These are phyloP conservation scores for Brachyrhaphis roseni DNA, from an alignment of 2,797 vertebrate genomes.

Conservation along the genomic window DNA sequence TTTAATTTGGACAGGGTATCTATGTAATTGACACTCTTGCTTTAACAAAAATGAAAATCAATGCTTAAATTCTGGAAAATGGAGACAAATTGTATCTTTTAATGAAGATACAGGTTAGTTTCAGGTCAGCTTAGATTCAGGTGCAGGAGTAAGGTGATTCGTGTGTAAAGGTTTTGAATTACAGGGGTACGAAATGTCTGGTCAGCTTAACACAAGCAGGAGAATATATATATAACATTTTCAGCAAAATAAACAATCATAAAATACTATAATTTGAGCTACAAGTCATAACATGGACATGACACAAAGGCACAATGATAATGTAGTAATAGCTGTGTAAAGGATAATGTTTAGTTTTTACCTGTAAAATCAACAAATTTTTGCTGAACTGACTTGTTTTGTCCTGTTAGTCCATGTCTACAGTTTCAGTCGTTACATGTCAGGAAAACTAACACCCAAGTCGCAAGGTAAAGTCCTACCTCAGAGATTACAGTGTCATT, in stretches of 20 bases:
- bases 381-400: neutral
- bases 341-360: neutral
- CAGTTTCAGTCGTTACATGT: neutral
- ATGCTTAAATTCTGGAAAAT: neutral
- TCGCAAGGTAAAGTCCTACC: neutral
- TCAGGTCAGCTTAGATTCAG: slow-evolving; percentile 17
- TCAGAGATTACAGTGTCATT: neutral
- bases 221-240: slow-evolving; percentile 53
- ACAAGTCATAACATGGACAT: slow-evolving; percentile 30
- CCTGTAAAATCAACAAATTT: neutral
- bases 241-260: slow-evolving; percentile 16
- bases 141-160: slow-evolving; percentile 59
- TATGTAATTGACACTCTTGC: neutral
- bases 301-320: slow-evolving; percentile 4
- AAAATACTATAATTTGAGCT: slow-evolving; percentile 49
- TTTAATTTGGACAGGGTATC: slow-evolving; percentile 12
- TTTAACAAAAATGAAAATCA: neutral
- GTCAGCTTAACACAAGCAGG: slow-evolving; percentile 45
- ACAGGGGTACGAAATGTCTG: slow-evolving; percentile 42
- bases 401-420: slow-evolving; percentile 1
- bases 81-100: neutral
- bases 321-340: neutral
- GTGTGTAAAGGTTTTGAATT: slow-evolving; percentile 53
- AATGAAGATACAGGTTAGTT: slow-evolving; percentile 9
- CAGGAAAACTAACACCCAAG: neutral